Evolutionary conservation across 2,888 invertebrate genomes (phyloP), one percentile per base, ranked within the genome.

Genomic region (Chironomus tentans): DNA sequence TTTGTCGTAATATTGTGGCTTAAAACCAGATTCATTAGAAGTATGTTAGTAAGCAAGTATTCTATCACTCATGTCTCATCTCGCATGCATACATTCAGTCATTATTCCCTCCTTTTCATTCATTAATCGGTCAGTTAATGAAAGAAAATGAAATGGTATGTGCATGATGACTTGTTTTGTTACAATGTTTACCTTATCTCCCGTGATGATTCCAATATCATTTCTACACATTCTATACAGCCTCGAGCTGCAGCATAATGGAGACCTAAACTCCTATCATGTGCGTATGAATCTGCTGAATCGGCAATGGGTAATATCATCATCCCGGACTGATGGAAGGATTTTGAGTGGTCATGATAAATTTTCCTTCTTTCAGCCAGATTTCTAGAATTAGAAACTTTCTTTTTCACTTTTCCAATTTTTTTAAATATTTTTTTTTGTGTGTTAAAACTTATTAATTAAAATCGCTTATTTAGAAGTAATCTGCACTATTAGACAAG

Each of bases 231-330:
- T 84, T 94, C 93, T 79, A 94, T 86, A 82, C 93, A 93, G 78
- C 94, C 94, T 79, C 93, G 87, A 77, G 93, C 93, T 46, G 93
- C 92, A 13, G 94, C 94, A 84, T 94, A 94, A 84, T 95, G 94
- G 77, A 95, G 87, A 78, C 94, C 93, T 79, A 94, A 86, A 77
- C 92, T 93, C 79, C 92, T 91, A 82, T 83, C 83, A 78, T 70
- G 70, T 10, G 13, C 56, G 18, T 61, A 12, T 24, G 38, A 24
- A 65, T 65, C 65, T 13, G 21, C 21, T 21, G 22, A 13, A 65
- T 65, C 65, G 0, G 22, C 74, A 22, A 74, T 73, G 2, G 61
- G 38, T 15, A 56, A 47, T 12, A 15, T 74, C 74, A 74, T 65
- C 48, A 38, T 22, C 56, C 68, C 68, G 38, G 46, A 21, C 28